phyloP scores from a whole-genome alignment of 2,888 invertebrate genomes.

The Philonicus albiceps region DNA sequence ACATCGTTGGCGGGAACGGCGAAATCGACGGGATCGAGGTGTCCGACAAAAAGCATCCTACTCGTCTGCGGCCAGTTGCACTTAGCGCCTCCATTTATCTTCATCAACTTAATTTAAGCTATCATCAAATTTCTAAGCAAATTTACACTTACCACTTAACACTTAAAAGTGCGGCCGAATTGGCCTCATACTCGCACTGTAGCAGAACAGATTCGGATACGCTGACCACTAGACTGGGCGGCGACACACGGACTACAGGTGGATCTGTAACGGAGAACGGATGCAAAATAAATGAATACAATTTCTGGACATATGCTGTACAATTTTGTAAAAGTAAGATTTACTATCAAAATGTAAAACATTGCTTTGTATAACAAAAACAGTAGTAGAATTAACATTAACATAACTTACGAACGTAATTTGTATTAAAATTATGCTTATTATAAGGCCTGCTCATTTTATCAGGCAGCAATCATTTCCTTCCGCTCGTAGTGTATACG shows the following conservation, averaged over 20 bases:
- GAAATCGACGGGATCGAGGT: background rate
- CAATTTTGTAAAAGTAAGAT: too few relatives aligned
- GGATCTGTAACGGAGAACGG: constrained; percentile 70
- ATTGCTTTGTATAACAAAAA: too few relatives aligned
- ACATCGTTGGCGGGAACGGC: background rate
- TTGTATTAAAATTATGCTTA: too few relatives aligned
- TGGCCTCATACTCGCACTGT: constrained; percentile 84
- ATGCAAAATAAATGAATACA: constrained; percentile 30
- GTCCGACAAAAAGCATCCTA: background rate
- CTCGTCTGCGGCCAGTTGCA: background rate
- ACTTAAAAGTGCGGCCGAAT: constrained; percentile 78
- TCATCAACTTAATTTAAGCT: constrained; percentile 8
- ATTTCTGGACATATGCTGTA: background rate
- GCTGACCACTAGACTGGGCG: constrained; percentile 78
- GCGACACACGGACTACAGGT: constrained; percentile 80
- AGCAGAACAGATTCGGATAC: constrained; percentile 79
- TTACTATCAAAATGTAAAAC: too few relatives aligned
- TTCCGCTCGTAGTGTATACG: too few relatives aligned
- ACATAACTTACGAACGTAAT: too few relatives aligned
- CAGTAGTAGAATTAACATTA: too few relatives aligned
- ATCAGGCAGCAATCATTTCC: too few relatives aligned
- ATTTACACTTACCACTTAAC: constrained; percentile 74
- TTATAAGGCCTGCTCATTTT: too few relatives aligned
- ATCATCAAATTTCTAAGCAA: background rate
- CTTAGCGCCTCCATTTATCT: constrained; percentile 11